Base-by-base conservation (phyloP, 2,888 invertebrate genomes). In the Iphiclides podalirius region DNA sequence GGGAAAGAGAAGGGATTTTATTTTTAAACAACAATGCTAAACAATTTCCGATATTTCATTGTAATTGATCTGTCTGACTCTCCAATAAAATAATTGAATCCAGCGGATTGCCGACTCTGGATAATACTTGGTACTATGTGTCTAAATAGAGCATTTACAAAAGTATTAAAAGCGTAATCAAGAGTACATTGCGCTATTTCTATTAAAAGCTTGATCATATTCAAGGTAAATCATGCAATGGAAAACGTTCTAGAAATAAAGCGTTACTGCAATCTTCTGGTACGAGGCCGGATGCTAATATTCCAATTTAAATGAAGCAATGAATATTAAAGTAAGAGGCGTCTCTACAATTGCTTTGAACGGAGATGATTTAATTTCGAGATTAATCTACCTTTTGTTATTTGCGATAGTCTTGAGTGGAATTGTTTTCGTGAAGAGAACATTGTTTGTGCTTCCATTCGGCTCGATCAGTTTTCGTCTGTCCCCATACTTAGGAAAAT, bases 61-160 rank as follows among this genome's bases (percentile, higher is more conserved):
- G 33, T 47, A 33, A 39, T 38, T 20, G 39, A 40, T 11, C n/a
- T 17, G 36, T 41, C 47, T 31, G 31, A 31, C 40, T 31, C 28
- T 39, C 39, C 11, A 12, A 17, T 16, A 41, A 16, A 28, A 28
- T 40, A 41, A 41, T 41, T 31, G 31, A 41, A 41, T 41, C 9
- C 40, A 16, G n/a, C 11, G 31, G 40, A 12, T n/a, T n/a, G n/a
- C 14, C 2, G n/a, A 28, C 31, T 8, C 8, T 3, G 15, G 9
- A n/a, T n/a, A n/a, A n/a, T n/a, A n/a, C 35, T 35, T 16, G 9
- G 7, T 31, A 31, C 31, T 7, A 12, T 35, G 3, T 15, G 15
- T 7, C n/a, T 4, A 31, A 31, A 31, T n/a, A 15, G 16, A 31
- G 1, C 16, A 12, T 1, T 4, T 9, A 14, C 12, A 31, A 28